These are phyloP conservation scores for Diadophis punctatus DNA, from an alignment of 2,113 vertebrate species.

Conservation along the genomic window DNA sequence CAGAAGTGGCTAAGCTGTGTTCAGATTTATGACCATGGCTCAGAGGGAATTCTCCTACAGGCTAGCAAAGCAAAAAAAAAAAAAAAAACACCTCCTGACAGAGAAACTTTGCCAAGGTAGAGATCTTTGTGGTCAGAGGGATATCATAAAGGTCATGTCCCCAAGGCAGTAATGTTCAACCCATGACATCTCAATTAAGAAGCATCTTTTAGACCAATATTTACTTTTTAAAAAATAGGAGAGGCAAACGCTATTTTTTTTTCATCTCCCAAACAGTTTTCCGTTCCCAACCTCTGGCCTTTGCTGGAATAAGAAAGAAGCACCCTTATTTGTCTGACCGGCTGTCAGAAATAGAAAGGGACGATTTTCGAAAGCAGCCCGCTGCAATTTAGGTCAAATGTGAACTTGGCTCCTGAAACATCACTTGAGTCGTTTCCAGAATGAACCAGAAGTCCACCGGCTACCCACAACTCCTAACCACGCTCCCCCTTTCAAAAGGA, in stretches of 20 bases:
- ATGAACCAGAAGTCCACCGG: neutral
- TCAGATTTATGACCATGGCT: neutral
- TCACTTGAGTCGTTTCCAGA: neutral
- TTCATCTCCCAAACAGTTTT: neutral
- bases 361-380: neutral
- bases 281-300: neutral
- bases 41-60: neutral
- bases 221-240: neutral
- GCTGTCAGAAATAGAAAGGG: neutral
- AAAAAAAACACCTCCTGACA: neutral
- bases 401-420: neutral
- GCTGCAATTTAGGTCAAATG: neutral
- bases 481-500: neutral
- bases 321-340: neutral
- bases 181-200: neutral
- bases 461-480: neutral
- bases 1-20: neutral
- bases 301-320: neutral
- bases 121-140: neutral
- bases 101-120: neutral
- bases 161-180: neutral
- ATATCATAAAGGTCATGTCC: neutral
- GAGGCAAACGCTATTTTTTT: neutral
- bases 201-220: neutral
- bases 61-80: neutral